phyloP scores from a whole-genome alignment of 2,797 vertebrate species.

The Odontamblyopus rebecca region DNA sequence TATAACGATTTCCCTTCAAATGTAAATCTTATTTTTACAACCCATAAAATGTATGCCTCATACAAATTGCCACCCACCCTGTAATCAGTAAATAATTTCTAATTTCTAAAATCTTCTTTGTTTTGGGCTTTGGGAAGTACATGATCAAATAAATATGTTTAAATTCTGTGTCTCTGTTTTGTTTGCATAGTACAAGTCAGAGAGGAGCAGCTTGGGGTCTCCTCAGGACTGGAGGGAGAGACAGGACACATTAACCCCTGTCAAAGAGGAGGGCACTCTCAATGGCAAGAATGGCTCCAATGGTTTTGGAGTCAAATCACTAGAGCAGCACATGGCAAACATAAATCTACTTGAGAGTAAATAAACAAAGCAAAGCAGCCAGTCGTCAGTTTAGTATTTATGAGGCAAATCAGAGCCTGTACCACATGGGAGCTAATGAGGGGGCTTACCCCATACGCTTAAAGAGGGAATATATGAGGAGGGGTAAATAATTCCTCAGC shows the following conservation, averaged over 20 bases:
- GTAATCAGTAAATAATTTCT: no score
- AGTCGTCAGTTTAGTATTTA: constrained; percentile 23
- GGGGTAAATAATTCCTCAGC: constrained; percentile 10
- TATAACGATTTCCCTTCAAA: no score
- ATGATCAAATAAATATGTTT: background rate
- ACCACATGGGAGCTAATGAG: constrained; percentile 72
- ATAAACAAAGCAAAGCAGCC: constrained; percentile 52
- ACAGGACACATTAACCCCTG: constrained; percentile 70
- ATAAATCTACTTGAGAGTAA: constrained; percentile 89
- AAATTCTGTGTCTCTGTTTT: constrained; percentile 3
- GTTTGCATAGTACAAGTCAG: constrained; percentile 75
- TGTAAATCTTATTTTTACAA: no score
- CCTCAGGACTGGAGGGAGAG: constrained; percentile 85
- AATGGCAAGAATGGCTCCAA: constrained; percentile 79
- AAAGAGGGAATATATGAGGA: constrained; percentile 19
- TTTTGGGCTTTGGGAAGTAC: background rate
- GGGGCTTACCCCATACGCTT: constrained; percentile 52
- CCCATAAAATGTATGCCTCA: no score
- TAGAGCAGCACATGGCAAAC: constrained; percentile 84
- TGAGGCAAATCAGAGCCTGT: constrained; percentile 80
- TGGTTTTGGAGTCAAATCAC: constrained; percentile 80
- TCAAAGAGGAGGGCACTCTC: constrained; percentile 73
- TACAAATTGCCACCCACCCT: no score
- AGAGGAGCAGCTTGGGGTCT: constrained; percentile 80
- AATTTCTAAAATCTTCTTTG: no score